phyloP scores from a whole-genome alignment of 2,888 invertebrate genomes.

The Trichacis sp. region DNA sequence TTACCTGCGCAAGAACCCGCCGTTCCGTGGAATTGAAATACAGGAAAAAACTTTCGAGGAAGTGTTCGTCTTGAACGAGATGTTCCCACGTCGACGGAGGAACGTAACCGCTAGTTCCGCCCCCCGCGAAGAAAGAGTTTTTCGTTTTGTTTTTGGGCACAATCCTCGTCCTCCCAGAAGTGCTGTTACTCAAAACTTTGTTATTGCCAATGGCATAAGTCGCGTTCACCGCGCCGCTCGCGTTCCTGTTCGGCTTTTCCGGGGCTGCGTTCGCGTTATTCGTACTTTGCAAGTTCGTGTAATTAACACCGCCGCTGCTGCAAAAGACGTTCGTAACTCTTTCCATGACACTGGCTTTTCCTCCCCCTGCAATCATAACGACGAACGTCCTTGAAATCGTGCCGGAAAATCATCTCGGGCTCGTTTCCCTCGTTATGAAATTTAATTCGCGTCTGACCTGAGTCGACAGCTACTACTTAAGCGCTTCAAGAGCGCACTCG shows the following conservation, averaged over 20 bases:
- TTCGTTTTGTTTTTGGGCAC: constrained; percentile 50
- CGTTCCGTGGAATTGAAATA: constrained; percentile 85
- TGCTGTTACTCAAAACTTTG: constrained; percentile 56
- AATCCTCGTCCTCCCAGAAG: constrained; percentile 50
- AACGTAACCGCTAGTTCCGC: constrained; percentile 56
- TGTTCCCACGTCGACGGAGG: constrained; percentile 75
- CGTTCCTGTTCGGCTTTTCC: constrained; percentile 64
- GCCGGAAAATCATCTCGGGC: background rate
- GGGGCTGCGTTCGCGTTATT: constrained; percentile 60
- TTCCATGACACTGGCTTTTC: constrained; percentile 83
- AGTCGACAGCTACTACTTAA: background rate
- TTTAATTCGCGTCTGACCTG: background rate
- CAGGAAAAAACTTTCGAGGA: constrained; percentile 86
- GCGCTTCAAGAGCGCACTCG: background rate
- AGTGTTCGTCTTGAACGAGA: constrained; percentile 85
- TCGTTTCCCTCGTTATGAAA: background rate
- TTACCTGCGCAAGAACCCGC: constrained; percentile 81
- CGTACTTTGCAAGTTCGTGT: constrained; percentile 60
- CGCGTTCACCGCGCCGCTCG: constrained; percentile 51
- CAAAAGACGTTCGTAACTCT: constrained; percentile 89
- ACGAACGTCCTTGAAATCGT: background rate
- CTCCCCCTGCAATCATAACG: constrained; percentile 63
- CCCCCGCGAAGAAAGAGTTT: constrained; percentile 53
- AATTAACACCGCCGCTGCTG: constrained; percentile 78
- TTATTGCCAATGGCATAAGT: constrained; percentile 54